Conservation (phyloP, 2,113 vertebrate genomes). For the Epinephelus cyanopodus region DNA sequence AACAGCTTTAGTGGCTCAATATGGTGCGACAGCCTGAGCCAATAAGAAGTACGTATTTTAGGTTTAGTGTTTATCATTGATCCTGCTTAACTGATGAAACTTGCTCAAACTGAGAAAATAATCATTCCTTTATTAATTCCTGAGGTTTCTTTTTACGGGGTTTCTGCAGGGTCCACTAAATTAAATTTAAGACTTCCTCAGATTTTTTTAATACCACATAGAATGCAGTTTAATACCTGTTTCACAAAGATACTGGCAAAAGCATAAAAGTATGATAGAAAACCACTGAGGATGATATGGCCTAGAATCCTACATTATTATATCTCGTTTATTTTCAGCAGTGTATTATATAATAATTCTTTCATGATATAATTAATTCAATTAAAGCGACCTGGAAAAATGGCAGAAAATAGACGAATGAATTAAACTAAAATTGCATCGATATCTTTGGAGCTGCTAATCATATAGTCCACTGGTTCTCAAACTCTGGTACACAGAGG, state of each 20-base stretch:
- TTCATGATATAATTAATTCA: neutral
- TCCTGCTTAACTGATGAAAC: slow-evolving; percentile 10
- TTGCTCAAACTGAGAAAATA: neutral
- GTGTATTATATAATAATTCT: neutral
- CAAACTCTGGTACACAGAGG: too few relatives aligned
- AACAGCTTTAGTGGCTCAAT: slow-evolving; percentile 48
- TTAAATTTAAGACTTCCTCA: slow-evolving; percentile 11
- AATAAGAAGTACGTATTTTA: slow-evolving; percentile 42
- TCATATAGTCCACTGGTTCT: neutral
- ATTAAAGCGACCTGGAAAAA: neutral
- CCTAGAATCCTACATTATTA: neutral
- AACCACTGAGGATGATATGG: neutral
- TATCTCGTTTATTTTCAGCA: neutral
- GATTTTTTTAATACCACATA: neutral
- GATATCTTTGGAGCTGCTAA: neutral
- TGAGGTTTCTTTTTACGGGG: neutral
- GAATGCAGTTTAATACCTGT: neutral
- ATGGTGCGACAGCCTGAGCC: slow-evolving; percentile 43
- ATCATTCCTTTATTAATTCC: neutral
- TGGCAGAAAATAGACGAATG: neutral
- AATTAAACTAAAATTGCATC: neutral
- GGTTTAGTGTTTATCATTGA: slow-evolving; percentile 32
- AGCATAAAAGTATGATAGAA: neutral
- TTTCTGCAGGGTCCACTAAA: neutral
- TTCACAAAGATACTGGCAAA: neutral